These are phyloP conservation scores for Epinephelus cyanopodus DNA, from an alignment of 2,113 vertebrate species.

Conservation along the genomic window DNA sequence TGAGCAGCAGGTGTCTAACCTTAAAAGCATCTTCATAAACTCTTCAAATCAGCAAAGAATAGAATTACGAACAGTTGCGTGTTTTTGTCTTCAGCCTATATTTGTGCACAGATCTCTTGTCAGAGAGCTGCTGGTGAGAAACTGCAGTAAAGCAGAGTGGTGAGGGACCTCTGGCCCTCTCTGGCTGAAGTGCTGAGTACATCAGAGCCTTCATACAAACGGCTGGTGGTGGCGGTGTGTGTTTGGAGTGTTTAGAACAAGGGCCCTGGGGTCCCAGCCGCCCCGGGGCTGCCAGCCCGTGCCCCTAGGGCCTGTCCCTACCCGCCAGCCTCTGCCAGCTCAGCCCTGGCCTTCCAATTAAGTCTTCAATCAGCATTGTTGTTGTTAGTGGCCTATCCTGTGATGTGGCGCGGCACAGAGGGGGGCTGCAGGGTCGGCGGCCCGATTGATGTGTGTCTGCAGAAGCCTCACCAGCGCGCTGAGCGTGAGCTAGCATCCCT, in stretches of 20 bases:
- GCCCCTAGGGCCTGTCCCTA: constrained; percentile 56
- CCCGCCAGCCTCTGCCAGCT: constrained; percentile 74
- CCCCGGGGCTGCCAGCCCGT: constrained; percentile 54
- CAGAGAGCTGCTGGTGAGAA: background rate
- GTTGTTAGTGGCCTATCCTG: constrained; percentile 78
- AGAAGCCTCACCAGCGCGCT: constrained; percentile 67
- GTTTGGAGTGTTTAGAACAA: constrained; percentile 64
- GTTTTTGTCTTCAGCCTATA: background rate
- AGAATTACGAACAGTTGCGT: background rate
- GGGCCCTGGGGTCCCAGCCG: constrained; percentile 44
- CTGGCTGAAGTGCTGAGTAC: constrained; percentile 39
- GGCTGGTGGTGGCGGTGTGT: constrained; percentile 44
- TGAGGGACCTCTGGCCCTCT: constrained; percentile 37
- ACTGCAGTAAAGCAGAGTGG: constrained; percentile 20
- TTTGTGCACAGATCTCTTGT: background rate
- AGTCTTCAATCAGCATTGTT: constrained; percentile 81
- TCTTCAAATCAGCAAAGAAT: background rate
- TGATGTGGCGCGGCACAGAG: constrained; percentile 72
- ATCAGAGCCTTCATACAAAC: constrained; percentile 51
- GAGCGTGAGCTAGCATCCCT: constrained; percentile 74
- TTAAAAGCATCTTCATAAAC: background rate
- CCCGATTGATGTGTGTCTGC: constrained; percentile 76
- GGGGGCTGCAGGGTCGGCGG: constrained; percentile 72
- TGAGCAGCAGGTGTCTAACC: background rate
- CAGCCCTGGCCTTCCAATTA: constrained; percentile 82